Percentiles rank a stretch among this genome's conserved stretches.
Conservation (phyloP, 1,140 invertebrate genomes). For the Camponotus floridanus region DNA sequence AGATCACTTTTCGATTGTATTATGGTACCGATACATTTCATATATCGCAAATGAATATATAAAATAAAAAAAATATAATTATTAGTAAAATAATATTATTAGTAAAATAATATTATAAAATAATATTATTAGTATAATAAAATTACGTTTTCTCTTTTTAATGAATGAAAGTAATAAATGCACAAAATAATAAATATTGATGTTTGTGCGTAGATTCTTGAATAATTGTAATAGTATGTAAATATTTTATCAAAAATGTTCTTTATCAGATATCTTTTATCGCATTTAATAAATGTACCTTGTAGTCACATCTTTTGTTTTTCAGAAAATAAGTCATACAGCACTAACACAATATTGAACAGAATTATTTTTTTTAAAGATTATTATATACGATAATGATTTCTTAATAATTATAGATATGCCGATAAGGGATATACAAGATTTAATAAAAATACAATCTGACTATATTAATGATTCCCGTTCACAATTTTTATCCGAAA, state of each 20-base stretch:
- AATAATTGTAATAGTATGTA: not conserved
- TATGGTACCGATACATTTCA: not conserved
- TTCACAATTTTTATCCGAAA: too few relatives aligned
- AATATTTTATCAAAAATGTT: slow-evolving; percentile 7
- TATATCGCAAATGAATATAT: too few relatives aligned
- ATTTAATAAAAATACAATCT: not conserved
- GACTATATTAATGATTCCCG: too few relatives aligned
- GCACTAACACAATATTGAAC: not conserved
- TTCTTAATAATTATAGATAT: not conserved
- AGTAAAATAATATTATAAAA: too few relatives aligned
- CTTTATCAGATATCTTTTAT: not conserved
- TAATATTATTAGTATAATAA: too few relatives aligned
- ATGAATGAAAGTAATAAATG: not conserved
- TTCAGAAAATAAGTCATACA: not conserved
- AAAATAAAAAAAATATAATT: too few relatives aligned
- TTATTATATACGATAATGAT: not conserved
- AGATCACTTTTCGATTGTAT: not conserved
- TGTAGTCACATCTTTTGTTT: not conserved
- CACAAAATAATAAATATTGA: too few relatives aligned
- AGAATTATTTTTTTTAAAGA: not conserved
- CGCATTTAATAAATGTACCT: not conserved
- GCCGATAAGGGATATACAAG: not conserved
- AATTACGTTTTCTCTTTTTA: not conserved
- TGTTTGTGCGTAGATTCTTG: not conserved
- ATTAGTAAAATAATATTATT: too few relatives aligned